phyloP scores from a whole-genome alignment of 2,797 vertebrate species.

The Liasis olivaceus region DNA sequence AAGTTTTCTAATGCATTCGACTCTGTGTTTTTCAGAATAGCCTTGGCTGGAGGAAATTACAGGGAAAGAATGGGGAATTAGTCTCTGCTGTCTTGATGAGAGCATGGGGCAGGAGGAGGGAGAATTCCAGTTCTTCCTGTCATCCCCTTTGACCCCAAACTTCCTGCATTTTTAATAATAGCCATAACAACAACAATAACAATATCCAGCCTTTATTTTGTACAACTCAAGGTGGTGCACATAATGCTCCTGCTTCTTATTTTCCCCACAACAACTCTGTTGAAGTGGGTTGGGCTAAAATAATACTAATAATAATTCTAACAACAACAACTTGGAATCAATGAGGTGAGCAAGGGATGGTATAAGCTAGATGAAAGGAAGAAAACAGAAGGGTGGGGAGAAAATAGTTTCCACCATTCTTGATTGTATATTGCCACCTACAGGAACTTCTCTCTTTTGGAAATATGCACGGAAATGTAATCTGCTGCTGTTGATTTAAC shows the following conservation, averaged over 20 bases:
- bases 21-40: background rate
- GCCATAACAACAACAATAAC: background rate
- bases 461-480: background rate
- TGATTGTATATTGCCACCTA: conserved; percentile 78
- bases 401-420: conserved; percentile 56
- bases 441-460: conserved; percentile 60
- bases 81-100: background rate
- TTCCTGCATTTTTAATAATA: background rate
- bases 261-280: background rate
- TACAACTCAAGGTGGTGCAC: background rate
- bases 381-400: background rate
- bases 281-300: background rate
- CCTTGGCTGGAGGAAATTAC: background rate
- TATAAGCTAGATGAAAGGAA: background rate
- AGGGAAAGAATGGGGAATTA: background rate
- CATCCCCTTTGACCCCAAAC: background rate
- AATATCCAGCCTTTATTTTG: background rate
- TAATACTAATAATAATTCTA: background rate
- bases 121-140: background rate
- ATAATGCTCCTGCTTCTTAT: background rate
- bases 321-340: background rate
- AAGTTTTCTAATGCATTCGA: background rate
- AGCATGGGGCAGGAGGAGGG: too few species aligned
- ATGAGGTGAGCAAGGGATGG: background rate
- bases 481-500: background rate